A percentile compares a stretch with the other conserved stretches of the same genome.
Conservation (phyloP, 2,888 invertebrate species). For the Nemoura dubitans region DNA sequence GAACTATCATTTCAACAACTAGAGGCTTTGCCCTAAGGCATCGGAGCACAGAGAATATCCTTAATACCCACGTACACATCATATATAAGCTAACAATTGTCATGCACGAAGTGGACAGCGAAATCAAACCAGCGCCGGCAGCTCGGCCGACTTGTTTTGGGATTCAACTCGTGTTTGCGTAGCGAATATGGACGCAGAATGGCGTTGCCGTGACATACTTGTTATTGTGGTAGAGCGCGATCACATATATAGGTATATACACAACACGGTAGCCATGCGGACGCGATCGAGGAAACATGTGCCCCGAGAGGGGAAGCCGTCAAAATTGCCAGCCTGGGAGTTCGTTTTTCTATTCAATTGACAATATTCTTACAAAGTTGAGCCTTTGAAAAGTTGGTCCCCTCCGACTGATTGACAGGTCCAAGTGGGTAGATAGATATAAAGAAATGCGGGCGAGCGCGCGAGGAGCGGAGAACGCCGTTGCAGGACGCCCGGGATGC, state of each 20-base stretch:
- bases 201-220: background rate
- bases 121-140: background rate
- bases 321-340: constrained; percentile 33
- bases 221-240: background rate
- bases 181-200: background rate
- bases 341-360: constrained; percentile 33
- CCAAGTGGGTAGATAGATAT: constrained; percentile 33
- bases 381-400: constrained; percentile 9
- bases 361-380: constrained; percentile 28
- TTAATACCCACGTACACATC: too few relatives aligned
- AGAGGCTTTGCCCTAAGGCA: background rate
- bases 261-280: background rate
- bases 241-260: background rate
- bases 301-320: background rate
- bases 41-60: background rate
- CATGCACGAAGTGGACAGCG: background rate
- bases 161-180: constrained; percentile 1
- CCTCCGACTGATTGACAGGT: constrained; percentile 28
- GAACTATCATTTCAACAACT: background rate
- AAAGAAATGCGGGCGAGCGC: background rate
- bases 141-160: background rate
- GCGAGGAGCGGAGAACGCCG: too few relatives aligned
- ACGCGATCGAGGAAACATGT: background rate
- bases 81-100: too few relatives aligned
- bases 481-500: background rate